Conservation (phyloP, 2,888 invertebrate species). For the Hedychridium roseum region DNA sequence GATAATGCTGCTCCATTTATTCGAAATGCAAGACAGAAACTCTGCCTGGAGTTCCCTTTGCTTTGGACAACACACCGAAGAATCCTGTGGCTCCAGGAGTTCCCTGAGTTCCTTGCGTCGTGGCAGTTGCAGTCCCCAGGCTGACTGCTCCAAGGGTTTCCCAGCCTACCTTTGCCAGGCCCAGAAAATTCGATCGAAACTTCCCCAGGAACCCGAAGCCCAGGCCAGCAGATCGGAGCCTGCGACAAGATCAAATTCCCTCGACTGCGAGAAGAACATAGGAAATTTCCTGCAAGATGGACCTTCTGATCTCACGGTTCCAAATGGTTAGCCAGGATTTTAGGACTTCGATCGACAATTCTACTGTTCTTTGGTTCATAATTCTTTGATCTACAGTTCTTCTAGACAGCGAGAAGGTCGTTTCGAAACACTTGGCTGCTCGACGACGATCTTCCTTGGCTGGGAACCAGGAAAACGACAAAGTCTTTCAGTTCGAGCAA, state of each 20-base stretch:
- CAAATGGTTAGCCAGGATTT: constrained; percentile 43
- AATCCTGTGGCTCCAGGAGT: constrained; percentile 38
- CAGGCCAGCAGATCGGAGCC: constrained; percentile 51
- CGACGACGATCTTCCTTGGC: constrained; percentile 49
- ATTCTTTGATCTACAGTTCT: constrained; percentile 38
- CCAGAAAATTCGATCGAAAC: too few species aligned
- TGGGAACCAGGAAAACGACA: constrained; percentile 40
- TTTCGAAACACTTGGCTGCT: constrained; percentile 45
- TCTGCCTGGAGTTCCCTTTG: constrained; percentile 52
- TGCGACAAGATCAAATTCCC: constrained; percentile 52
- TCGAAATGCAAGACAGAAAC: constrained; percentile 65
- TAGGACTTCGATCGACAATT: constrained; percentile 4
- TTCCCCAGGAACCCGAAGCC: too few species aligned
- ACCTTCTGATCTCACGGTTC: constrained; percentile 48
- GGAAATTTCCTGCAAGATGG: too few species aligned
- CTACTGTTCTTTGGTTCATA: background rate
- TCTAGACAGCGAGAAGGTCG: constrained; percentile 45
- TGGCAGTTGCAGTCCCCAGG: constrained; percentile 41
- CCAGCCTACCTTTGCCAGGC: too few species aligned
- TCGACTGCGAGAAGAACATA: constrained; percentile 55
- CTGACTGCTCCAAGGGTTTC: too few species aligned
- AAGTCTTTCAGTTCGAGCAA: constrained; percentile 48
- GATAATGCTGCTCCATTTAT: constrained; percentile 69
- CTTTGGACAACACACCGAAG: constrained; percentile 47
- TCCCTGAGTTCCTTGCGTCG: constrained; percentile 36